Conservation (phyloP, 1,140 invertebrate species). For the Caenorhabditis brenneri region DNA sequence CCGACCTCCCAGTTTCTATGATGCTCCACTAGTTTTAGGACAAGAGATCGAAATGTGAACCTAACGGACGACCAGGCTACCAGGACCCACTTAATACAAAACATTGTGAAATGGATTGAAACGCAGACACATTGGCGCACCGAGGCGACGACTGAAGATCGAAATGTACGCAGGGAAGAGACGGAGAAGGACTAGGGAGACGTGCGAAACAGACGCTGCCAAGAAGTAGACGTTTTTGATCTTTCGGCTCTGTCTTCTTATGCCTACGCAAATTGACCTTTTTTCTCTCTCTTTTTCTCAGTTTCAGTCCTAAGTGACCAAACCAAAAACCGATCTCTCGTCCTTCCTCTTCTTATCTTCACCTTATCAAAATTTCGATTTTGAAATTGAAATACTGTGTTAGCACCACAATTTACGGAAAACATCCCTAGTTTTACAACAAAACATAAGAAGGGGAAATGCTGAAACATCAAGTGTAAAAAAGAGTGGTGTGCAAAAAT, state of each 20-base stretch:
- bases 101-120: conserved; percentile 15
- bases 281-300: neutral
- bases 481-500: no score
- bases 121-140: conserved; percentile 22
- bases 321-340: conserved; percentile 33
- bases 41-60: conserved; percentile 39
- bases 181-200: neutral
- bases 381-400: no score
- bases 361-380: neutral
- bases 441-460: neutral
- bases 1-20: neutral
- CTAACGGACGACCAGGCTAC: neutral
- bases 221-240: conserved; percentile 14
- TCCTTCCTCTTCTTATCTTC: conserved; percentile 26
- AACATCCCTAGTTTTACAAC: neutral
- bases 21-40: neutral
- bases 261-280: neutral
- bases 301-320: neutral
- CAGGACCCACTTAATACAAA: conserved; percentile 18
- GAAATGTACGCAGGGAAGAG: neutral
- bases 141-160: conserved; percentile 28
- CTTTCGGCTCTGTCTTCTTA: neutral
- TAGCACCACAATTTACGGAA: no score
- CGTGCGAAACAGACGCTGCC: neutral
- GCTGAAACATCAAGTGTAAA: no score